A percentile compares a stretch with the other conserved stretches of the same genome.
phyloP scores from a whole-genome alignment of 2,797 vertebrate species.

The Poeciliopsis gracilis region DNA sequence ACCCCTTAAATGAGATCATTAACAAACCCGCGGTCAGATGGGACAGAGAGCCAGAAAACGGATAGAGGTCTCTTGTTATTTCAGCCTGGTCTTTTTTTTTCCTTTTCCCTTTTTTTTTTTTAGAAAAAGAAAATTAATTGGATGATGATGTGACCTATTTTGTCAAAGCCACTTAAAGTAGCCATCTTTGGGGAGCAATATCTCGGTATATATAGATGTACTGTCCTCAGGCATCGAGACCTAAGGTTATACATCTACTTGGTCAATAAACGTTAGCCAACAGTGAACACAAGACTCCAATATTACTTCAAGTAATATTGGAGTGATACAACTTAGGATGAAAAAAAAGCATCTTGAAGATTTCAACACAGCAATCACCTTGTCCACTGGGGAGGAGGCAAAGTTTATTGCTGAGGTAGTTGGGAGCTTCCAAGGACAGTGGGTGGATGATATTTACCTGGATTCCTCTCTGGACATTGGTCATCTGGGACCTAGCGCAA shows the following conservation, averaged over 20 bases:
- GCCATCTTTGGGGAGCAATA: conserved; percentile 47
- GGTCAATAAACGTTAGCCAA: conserved; percentile 1
- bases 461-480: neutral
- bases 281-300: neutral
- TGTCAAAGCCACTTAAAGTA: conserved; percentile 60
- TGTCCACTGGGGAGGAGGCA: neutral
- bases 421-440: neutral
- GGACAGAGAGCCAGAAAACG: conserved; percentile 64
- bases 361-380: neutral
- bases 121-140: conserved; percentile 50
- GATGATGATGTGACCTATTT: conserved; percentile 72
- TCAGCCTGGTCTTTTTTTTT: conserved; percentile 39
- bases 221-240: neutral
- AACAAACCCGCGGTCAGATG: conserved; percentile 63
- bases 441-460: neutral
- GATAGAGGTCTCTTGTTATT: conserved; percentile 67
- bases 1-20: conserved; percentile 82
- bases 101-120: conserved; percentile 6
- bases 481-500: neutral
- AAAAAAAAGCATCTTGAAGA: neutral
- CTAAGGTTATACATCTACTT: conserved; percentile 39
- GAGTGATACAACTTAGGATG: neutral
- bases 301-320: too few species aligned
- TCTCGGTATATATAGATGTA: conserved; percentile 37
- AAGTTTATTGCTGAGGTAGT: neutral